A percentile compares a stretch with the other conserved stretches of the same genome.
phyloP scores from a whole-genome alignment of 2,113 vertebrate genomes.

The Gobius niger region DNA sequence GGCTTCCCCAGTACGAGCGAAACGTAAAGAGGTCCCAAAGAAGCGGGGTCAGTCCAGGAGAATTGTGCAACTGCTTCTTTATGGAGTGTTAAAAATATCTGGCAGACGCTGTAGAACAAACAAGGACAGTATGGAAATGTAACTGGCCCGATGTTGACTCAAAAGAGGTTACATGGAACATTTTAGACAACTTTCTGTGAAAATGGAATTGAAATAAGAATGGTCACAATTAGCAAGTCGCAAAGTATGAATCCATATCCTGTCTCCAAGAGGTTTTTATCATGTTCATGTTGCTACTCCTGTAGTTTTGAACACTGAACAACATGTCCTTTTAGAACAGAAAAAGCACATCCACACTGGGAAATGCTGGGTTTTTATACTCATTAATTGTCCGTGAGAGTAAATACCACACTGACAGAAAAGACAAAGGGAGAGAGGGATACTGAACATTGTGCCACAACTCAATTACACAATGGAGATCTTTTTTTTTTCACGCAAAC shows the following conservation, averaged over 20 bases:
- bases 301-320: no score
- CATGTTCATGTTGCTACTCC: no score
- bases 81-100: neutral
- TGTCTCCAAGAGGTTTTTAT: no score
- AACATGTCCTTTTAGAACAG: no score
- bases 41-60: neutral
- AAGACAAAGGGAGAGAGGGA: no score
- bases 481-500: no score
- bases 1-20: conserved; percentile 14
- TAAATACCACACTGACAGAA: no score
- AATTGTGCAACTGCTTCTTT: neutral
- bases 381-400: no score
- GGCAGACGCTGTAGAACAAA: neutral
- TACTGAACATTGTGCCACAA: no score
- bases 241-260: neutral
- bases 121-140: neutral
- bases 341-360: no score
- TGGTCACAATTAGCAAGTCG: neutral
- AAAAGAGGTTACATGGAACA: neutral
- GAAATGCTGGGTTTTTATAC: no score
- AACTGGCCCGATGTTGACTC: neutral
- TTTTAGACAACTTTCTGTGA: neutral
- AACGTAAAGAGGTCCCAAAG: neutral
- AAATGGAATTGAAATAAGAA: neutral
- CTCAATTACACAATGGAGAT: no score